Percentiles rank a stretch among this genome's conserved stretches.
Evolutionary conservation across 35 echinoderm and acorn worm genomes (phyloP).

Genomic region (Eucidaris tribuloides): DNA sequence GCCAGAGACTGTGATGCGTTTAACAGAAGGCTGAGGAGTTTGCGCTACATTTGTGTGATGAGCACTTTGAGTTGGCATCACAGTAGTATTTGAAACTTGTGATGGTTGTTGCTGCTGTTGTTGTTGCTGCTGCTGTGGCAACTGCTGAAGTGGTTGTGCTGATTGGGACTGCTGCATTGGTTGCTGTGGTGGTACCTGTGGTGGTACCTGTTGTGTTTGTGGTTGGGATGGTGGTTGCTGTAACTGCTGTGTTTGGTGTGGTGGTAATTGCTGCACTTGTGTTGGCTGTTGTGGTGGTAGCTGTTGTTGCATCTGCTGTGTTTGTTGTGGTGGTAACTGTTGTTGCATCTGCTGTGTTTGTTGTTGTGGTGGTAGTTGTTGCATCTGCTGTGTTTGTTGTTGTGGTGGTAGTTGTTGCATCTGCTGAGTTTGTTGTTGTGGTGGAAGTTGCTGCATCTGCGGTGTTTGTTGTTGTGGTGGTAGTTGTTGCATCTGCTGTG

Average conservation of each 20-base stretch:
- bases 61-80: background rate
- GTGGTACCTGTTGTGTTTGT: slow-evolving; percentile 1
- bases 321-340: background rate
- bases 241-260: too few relatives aligned
- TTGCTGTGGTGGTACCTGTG: background rate
- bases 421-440: slow-evolving; percentile 23
- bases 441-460: background rate
- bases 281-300: background rate
- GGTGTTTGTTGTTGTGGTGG: background rate
- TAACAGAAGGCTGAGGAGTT: too few relatives aligned
- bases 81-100: background rate
- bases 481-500: background rate
- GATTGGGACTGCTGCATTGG: slow-evolving; percentile 9
- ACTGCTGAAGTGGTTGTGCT: slow-evolving; percentile 2
- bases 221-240: background rate
- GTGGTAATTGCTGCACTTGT: background rate
- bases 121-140: background rate
- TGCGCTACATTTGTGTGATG: too few relatives aligned
- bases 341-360: too few relatives aligned
- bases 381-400: background rate
- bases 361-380: background rate
- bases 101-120: slow-evolving; percentile 13
- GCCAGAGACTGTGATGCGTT: too few relatives aligned
- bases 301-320: too few relatives aligned
- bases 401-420: background rate